Evolutionary conservation across 1,140 invertebrate genomes (phyloP), one percentile per base, ranked within the genome.

Genomic region (Papilio dardanus): DNA sequence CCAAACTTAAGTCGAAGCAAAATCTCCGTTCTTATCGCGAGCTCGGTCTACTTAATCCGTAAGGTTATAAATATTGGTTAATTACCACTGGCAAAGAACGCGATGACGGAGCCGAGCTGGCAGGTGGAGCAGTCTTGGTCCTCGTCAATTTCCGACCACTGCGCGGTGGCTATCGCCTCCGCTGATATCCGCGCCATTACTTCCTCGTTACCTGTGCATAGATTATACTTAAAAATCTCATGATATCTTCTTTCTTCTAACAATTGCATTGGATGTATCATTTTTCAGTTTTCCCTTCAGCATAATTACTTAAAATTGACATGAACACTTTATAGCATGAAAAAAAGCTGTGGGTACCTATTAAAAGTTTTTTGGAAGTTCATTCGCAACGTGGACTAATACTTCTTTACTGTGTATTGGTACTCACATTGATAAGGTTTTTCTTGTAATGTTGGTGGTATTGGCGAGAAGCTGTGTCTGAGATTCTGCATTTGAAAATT

Each of bases 381-480:
- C 12, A 10, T 1, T 1, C 8, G 8, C 8, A 8, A 37, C 12
- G 35, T 12, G 35, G 35, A 7, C 35, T 2, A 37, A 37, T 10
- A 16, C 4, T 50, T 50, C 2, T 68, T 37, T 50, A 46, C 37
- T 33, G 28, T 71, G 65, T 54, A 37, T 42, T 1, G 74, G n/a
- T n/a, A 86, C 86, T 81, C 62, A 91, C 91, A 93, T 74, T 90
- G 86, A 68, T 93, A 93, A 7, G 88, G 86, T 78, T 88, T 88
- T 31, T 92, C 88, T 10, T 89, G 73, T 8, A 90, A 77, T 5
- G 81, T 82, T 0, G 87, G 87, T 24, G 79, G 82, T 2, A 91
- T 83, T 0, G 86, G 83, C 0, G 86, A 84, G 71, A 91, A 91
- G 0, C 83, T 35, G 67, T 92, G 84, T 31, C 86, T 86, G 7